phyloP scores from a whole-genome alignment of 2,113 vertebrate species.

The Albula glossodonta region DNA sequence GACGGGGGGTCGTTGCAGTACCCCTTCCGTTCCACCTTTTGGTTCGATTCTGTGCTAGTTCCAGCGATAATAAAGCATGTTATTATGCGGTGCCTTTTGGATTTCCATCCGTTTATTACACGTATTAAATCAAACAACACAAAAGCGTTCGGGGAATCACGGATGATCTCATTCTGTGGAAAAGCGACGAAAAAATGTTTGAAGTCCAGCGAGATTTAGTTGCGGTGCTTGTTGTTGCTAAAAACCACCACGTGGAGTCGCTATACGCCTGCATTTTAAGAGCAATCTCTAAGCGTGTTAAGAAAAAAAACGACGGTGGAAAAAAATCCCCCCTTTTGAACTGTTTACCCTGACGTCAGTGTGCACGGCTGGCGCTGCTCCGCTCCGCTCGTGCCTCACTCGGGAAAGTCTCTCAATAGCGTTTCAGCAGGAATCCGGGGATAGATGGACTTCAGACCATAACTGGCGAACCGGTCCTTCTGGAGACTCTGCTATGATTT shows the following conservation, averaged over 20 bases:
- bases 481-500: conserved; percentile 62
- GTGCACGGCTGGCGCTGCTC: conserved; percentile 63
- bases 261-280: conserved; percentile 48
- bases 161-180: background rate
- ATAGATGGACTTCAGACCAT: conserved; percentile 51
- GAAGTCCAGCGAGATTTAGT: background rate
- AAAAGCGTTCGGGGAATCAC: background rate
- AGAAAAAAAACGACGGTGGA: conserved; percentile 52
- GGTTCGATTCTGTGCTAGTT: no score
- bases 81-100: background rate
- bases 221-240: conserved; percentile 6
- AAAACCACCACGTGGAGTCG: conserved; percentile 62
- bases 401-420: conserved; percentile 56
- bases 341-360: conserved; percentile 79
- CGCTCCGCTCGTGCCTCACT: conserved; percentile 61
- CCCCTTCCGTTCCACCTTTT: no score
- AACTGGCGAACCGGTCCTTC: conserved; percentile 46
- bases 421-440: conserved; percentile 54
- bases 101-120: background rate
- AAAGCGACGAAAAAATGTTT: background rate
- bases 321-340: conserved; percentile 62
- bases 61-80: no score
- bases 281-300: background rate
- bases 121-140: background rate
- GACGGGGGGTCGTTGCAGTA: no score